A percentile compares a stretch with the other conserved stretches of the same genome.
phyloP scores from a whole-genome alignment of 2,113 vertebrate species.

The Pteropus alecto region DNA sequence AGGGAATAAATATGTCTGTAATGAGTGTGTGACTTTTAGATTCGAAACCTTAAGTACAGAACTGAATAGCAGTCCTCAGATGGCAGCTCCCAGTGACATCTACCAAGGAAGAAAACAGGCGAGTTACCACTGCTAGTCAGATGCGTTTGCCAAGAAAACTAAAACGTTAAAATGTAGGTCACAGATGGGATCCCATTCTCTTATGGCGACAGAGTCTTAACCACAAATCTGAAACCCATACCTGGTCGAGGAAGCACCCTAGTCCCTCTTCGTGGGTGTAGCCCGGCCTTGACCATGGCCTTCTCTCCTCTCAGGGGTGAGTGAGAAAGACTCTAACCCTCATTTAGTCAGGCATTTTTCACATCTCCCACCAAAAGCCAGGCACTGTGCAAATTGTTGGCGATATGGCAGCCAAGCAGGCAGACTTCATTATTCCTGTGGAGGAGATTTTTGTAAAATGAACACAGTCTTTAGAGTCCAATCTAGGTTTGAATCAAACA shows the following conservation, averaged over 20 bases:
- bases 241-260: not conserved
- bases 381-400: no score
- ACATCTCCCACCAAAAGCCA: not conserved
- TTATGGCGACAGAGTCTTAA: not conserved
- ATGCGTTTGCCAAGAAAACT: slow-evolving; percentile 11
- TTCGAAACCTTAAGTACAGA: slow-evolving; percentile 47
- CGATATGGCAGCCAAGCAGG: not conserved
- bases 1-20: slow-evolving; percentile 63
- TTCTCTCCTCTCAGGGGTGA: not conserved
- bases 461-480: not conserved
- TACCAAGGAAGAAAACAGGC: not conserved
- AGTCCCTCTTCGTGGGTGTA: fast-evolving
- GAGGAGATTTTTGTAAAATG: not conserved
- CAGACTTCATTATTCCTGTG: not conserved
- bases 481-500: not conserved
- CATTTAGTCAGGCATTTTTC: no score
- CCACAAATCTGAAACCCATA: not conserved
- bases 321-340: not conserved
- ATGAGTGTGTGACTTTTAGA: slow-evolving; percentile 57
- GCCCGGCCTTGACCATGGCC: not conserved
- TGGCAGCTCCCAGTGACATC: not conserved
- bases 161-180: slow-evolving; percentile 11
- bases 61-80: slow-evolving; percentile 22
- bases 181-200: slow-evolving; percentile 6
- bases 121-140: not conserved